Evolutionary conservation across 2,113 vertebrate species (phyloP), one percentile per base, ranked within the genome.

Genomic region (Atlantisia rogersi): DNA sequence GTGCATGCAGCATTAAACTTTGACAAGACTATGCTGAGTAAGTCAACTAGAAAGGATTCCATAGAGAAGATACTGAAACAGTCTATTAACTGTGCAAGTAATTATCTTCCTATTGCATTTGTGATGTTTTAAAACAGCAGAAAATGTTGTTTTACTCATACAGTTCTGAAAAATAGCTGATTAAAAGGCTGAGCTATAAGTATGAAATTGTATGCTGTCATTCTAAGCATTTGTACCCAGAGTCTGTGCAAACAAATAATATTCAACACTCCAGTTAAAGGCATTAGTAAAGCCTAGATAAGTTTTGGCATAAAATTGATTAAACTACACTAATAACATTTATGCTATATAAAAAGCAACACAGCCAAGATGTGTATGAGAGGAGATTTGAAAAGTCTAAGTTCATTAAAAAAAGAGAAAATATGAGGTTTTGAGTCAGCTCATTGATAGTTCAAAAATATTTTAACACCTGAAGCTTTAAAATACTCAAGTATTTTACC

Each of bases 251-350:
- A 89, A 48, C 11, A 84, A 89, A 75, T 58, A 78, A 17, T 8
- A 62, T 85, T 64, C 55, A 76, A 5, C 64, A 79, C 18, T 69
- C 5, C 13, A 65, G 29, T 1, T 62, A 40, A 92, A 79, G 29
- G 12, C 50, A 59, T 62, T 53, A 88, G 40, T 64, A 87, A 90
- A 80, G 21, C 12, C 69, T 46, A 69, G 62, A 62, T 94, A 68
- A 53, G 6, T 87, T 94, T 92, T 85, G n/a, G 63, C 39, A 91
- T 94, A 80, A 90, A 82, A 82, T 53, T 67, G 26, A 92, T 91
- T 91, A 58, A 78, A 37, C 10, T 86, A 40, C 18, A 83, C 28
- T 63, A 79, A 73, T 35, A 78, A 82, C 0, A 70, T 69, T 68
- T 89, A 46, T 69, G 13, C 6, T 53, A 19, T 35, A 78, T 37